Base-by-base conservation (phyloP, 2,888 invertebrate genomes). In the Trachelus iudaicus region DNA sequence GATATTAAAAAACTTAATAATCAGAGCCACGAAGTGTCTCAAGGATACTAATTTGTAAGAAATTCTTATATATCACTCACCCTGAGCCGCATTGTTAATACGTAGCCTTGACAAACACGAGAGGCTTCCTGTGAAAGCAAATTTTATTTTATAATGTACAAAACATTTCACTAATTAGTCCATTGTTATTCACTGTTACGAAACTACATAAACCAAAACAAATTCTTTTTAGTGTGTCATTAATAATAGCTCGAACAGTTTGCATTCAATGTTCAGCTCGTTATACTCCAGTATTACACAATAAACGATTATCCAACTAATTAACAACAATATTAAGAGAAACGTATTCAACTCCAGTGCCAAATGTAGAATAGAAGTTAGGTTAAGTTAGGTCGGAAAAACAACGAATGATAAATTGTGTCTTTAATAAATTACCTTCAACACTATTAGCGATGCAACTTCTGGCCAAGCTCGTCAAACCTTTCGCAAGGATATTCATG, bases 401-500 rank as follows among this genome's bases (percentile, higher is more conserved):
- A 71, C 31, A 33, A 71, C 11, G 31, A 34, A 71, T 71, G 15
- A 34, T 71, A 71, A 71, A 71, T n/a, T 23, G 35, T 37, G 30
- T 74, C 73, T 11, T 34, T 13, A 68, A 71, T 34, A 15, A 34
- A 73, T 73, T 87, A 90, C 90, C 88, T 85, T 82, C 78, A 1
- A 84, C 75, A 33, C 85, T 80, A 77, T 78, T 87, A 73, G 81
- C 76, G 23, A 88, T 12, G 37, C 82, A 87, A 30, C 83, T 75
- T 73, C 79, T 83, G 15, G 86, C 82, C 33, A 86, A 79, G 31
- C 76, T 85, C 23, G 82, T 78, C 69, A 89, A 37, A 73, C 81
- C 83, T 74, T 75, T 87, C 9, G 82, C 77, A 37, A 90, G 79
- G 69, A 87, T 77, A 77, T 87, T 90, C 90, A 90, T 90, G 76